Percentiles rank a stretch among this genome's conserved stretches.
These are phyloP conservation scores for Strix aluco DNA, from an alignment of 2,113 vertebrate genomes.

Conservation along the genomic window DNA sequence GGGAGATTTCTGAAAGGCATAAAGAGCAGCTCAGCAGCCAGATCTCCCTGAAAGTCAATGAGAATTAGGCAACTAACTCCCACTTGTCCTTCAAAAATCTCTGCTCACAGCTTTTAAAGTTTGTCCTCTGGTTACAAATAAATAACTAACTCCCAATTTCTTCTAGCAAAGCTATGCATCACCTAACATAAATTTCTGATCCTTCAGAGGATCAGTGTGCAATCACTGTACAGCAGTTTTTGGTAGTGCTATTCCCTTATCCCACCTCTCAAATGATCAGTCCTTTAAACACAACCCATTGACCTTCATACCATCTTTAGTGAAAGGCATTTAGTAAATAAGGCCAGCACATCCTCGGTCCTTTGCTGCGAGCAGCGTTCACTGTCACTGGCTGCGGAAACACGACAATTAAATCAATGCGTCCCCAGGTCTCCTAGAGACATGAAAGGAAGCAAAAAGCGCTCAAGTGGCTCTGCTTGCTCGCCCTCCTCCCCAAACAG, in stretches of 20 bases:
- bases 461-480: neutral
- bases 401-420: accelerated
- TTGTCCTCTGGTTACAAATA: neutral
- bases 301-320: neutral
- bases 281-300: neutral
- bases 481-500: neutral
- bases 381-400: accelerated
- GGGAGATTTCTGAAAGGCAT: constrained; percentile 23
- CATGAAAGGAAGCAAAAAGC: neutral
- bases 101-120: neutral
- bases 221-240: neutral
- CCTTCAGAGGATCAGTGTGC: neutral
- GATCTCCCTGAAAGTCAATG: neutral
- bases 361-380: accelerated
- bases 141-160: neutral
- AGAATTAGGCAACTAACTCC: constrained; percentile 5
- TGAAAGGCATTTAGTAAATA: neutral
- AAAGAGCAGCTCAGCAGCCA: constrained; percentile 11
- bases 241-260: neutral
- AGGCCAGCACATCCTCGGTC: neutral
- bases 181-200: neutral
- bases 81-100: neutral
- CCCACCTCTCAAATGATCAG: neutral
- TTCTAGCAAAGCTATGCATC: neutral
- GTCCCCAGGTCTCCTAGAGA: neutral